Conservation (phyloP, 2,797 vertebrate genomes). For the Steatocranus sp. region DNA sequence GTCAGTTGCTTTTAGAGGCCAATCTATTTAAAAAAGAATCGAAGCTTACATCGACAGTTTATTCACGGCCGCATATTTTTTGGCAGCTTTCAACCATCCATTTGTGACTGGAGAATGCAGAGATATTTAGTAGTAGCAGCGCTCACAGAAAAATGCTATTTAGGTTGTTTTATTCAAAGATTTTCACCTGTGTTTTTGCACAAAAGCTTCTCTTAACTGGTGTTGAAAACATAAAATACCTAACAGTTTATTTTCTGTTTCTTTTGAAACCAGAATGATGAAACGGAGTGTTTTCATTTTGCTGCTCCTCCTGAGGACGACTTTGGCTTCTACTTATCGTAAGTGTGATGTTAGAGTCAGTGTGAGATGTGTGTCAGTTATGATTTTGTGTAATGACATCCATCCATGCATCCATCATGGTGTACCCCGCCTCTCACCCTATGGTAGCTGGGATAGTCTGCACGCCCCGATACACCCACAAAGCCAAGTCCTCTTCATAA, state of each 20-base stretch:
- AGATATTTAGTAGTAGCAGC: fast-evolving
- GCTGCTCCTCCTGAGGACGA: neutral
- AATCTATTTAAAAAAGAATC: fast-evolving
- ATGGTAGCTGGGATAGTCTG: neutral
- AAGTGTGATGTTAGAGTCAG: neutral
- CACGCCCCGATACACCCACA: too few species aligned
- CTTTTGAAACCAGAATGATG: neutral
- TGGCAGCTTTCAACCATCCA: neutral
- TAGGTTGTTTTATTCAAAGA: neutral
- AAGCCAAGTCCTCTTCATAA: too few species aligned
- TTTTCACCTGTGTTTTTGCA: neutral
- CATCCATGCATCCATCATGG: fast-evolving
- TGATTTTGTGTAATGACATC: neutral
- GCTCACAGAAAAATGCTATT: fast-evolving
- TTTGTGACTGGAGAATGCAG: neutral
- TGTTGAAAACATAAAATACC: neutral
- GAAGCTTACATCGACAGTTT: neutral
- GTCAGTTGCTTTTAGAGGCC: neutral
- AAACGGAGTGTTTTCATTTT: neutral
- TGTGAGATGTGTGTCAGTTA: neutral
- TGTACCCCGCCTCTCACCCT: neutral
- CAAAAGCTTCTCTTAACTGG: neutral
- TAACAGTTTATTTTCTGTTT: neutral
- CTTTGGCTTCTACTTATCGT: neutral
- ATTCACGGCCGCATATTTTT: fast-evolving